Base-by-base conservation (phyloP, 2,888 invertebrate genomes). In the Cartodere bifasciata region DNA sequence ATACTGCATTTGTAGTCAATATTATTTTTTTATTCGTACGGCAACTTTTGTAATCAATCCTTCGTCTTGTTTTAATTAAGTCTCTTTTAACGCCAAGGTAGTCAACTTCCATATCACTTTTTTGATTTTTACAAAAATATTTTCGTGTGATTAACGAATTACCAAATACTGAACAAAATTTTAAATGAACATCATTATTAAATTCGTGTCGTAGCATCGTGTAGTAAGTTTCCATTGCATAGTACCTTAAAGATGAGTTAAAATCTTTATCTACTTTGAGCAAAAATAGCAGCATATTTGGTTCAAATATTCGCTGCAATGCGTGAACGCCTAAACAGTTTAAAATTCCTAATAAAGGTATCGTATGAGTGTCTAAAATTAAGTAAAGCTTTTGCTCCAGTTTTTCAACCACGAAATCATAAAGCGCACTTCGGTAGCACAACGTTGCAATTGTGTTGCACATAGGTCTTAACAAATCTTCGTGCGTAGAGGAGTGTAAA, bases 251-350 rank as follows among this genome's bases (percentile, higher is more conserved):
- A n/a, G n/a, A n/a, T n/a, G n/a, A n/a, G n/a, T n/a, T n/a, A n/a
- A n/a, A n/a, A n/a, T n/a, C n/a, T n/a, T n/a, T n/a, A n/a, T n/a
- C n/a, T n/a, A n/a, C n/a, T n/a, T 25, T 16, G 16, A 14, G 29
- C 13, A 29, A 13, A 13, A 12, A 12, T 10, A 23, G 26, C 4
- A 11, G 34, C 21, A 53, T 34, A 39, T 53, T 47, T 1, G 55
- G 53, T 17, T 53, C 12, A 36, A 57, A 47, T 24, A 56, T 43
- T 27, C 44, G 39, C 13, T 30, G 31, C 11, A 58, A 41, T 2
- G 50, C 53, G 30, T 55, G 53, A 22, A 49, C 32, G 15, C 57
- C 57, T 4, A 58, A 38, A 32, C 44, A 47, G 44, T 55, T 55
- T 13, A 52, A 40, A 4, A 49, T 45, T 14, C 46, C 46, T 12